These are phyloP conservation scores for Drosophila kambysellisi DNA, from an alignment of 2,888 invertebrate genomes.

Conservation along the genomic window DNA sequence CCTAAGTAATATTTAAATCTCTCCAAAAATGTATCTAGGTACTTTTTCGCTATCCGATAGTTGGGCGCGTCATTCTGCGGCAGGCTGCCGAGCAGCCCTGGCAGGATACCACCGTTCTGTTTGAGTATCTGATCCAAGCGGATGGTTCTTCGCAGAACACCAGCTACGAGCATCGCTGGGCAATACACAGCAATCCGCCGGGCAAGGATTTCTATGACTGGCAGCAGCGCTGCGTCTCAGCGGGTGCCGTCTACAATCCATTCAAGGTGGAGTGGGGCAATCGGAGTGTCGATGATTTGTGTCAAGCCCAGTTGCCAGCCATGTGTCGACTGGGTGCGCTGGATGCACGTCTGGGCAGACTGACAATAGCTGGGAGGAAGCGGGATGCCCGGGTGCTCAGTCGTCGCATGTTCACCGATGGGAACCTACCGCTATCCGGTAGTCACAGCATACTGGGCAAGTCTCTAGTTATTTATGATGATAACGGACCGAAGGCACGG, in stretches of 20 bases:
- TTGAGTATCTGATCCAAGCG: conserved; percentile 94
- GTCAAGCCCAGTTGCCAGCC: conserved; percentile 87
- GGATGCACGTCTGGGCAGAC: conserved; percentile 89
- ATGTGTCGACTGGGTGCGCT: conserved; percentile 92
- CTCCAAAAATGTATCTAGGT: conserved; percentile 86
- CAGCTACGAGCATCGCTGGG: conserved; percentile 92
- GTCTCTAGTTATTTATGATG: conserved; percentile 94
- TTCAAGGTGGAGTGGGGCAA: conserved; percentile 89
- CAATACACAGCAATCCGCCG: conserved; percentile 91
- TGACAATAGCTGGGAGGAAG: conserved; percentile 92
- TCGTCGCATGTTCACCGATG: conserved; percentile 92
- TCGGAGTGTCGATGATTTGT: conserved; percentile 87
- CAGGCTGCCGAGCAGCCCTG: conserved; percentile 92
- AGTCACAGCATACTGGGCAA: conserved; percentile 89
- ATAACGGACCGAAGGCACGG: conserved; percentile 93
- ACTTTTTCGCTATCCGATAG: conserved; percentile 94
- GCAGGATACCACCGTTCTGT: conserved; percentile 93
- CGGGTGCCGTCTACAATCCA: conserved; percentile 92
- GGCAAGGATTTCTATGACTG: conserved; percentile 96
- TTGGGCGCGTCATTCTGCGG: conserved; percentile 92
- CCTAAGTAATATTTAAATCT: neutral
- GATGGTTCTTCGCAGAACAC: conserved; percentile 93
- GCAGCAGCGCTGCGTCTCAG: conserved; percentile 93
- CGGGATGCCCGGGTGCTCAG: conserved; percentile 88
- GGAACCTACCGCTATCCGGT: conserved; percentile 91